Base-by-base conservation (phyloP, 2,113 vertebrate genomes). In the Procavia capensis region DNA sequence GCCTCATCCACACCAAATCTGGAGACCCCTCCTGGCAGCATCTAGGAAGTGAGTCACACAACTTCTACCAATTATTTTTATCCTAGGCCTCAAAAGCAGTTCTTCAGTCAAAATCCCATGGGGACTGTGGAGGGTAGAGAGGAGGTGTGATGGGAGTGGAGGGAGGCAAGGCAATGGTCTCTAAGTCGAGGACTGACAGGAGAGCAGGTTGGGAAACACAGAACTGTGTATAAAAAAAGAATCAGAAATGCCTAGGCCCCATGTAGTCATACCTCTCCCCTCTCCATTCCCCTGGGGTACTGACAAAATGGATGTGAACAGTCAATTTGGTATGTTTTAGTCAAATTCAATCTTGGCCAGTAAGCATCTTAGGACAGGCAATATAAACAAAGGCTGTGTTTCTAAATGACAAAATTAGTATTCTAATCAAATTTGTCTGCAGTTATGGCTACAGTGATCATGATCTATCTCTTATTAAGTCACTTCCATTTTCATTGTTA, bases 341-440 rank as follows among this genome's bases (percentile, higher is more conserved):
- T 43, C 43, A 94, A 4, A 54, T 22, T 89, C 57, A 64, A 91
- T 47, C 43, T 74, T 88, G 17, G 76, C 94, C 83, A 43, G 19
- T 78, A 64, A 85, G 66, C 43, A 59, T 85, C 50, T 95, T 64
- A 96, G 91, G 59, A 90, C 19, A 75, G 74, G 90, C 17, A 85
- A 78, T 80, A 92, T 63, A 95, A 96, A 94, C 74, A 91, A 96
- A 91, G 66, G 29, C 43, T 95, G 54, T 90, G 75, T 85, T 96
- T 94, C 72, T 50, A 88, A 90, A 85, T 16, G 50, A 96, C 63
- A 90, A 81, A 88, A 76, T 34, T 70, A 91, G 70, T 79, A 68
- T 39, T 61, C 81, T 19, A 47, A 74, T 90, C 74, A 95, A 88
- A 92, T 70, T 17, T 80, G 91, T 76, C 75, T 95, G 39, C 9